Conservation (phyloP, 2,113 vertebrate species). For the Gasterosteus nipponicus region DNA sequence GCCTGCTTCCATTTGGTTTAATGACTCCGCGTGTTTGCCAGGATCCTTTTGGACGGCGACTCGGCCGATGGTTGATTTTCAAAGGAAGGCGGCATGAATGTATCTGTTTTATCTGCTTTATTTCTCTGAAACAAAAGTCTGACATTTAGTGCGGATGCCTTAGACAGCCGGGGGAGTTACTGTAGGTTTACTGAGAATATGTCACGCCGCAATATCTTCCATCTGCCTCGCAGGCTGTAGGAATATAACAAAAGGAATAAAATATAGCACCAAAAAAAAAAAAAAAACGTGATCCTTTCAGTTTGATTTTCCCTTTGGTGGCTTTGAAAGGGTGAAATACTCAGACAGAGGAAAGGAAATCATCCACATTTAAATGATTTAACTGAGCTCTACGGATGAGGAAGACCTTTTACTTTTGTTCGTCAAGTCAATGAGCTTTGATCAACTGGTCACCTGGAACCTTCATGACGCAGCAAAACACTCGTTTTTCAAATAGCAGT, state of each 20-base stretch:
- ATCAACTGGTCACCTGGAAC: neutral
- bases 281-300: conserved; percentile 1
- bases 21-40: conserved; percentile 43
- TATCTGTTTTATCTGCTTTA: conserved; percentile 7
- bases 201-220: conserved; percentile 15
- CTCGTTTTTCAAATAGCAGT: neutral
- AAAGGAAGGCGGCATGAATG: conserved; percentile 32
- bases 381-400: neutral
- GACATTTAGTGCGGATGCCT: conserved; percentile 35
- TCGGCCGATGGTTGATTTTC: conserved; percentile 22
- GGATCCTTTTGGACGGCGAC: conserved; percentile 29
- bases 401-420: neutral
- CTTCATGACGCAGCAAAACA: neutral
- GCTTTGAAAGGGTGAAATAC: neutral
- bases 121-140: conserved; percentile 35
- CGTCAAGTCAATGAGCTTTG: no score
- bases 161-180: conserved; percentile 29
- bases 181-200: conserved; percentile 29
- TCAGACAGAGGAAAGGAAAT: neutral
- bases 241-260: neutral
- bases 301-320: conserved; percentile 9
- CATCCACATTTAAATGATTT: neutral
- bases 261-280: neutral
- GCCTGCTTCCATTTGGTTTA: conserved; percentile 21
- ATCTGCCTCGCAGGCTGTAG: conserved; percentile 28